Evolutionary conservation across 2,888 invertebrate genomes (phyloP), one percentile per base, ranked within the genome.

Genomic region (Eurytoma californica): DNA sequence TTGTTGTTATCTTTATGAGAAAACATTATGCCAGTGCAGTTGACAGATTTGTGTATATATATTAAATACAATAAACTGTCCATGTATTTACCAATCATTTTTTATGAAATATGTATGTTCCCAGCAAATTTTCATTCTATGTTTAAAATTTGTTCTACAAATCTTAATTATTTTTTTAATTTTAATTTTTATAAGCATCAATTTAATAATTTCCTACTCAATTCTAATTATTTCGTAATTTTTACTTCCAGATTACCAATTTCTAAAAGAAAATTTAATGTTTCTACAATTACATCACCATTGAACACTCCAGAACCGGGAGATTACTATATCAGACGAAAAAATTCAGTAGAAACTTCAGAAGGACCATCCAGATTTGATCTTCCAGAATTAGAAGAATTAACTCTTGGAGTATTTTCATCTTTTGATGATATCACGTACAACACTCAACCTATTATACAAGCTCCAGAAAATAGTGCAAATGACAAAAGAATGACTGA

Each of bases 351-450:
- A 20, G 67, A 75, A 30, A 72, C 58, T 53, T 60, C 28, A n/a
- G 67, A 66, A 0, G 92, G 92, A 79, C 93, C 93, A 28, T 93
- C 93, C 0, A 87, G 93, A 82, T 93, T 93, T 88, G 95, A 95
- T 88, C 92, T 95, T 87, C 95, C 95, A 0, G 95, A 95, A 86
- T 95, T 95, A 68, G 92, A 94, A 30, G 94, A 94, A 83, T 91
- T 92, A 66, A 93, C 93, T 24, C 92, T 93, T 75, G 90, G 93
- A 3, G 93, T 93, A 86, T 93, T 93, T 80, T 92, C 91, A 70
- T 94, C 94, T 16, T 95, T 95, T 86, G 93, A 94, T 83, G 93
- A 93, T 83, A 93, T 95, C 84, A 95, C 95, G 2, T 95, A 95
- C 85, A 93, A 94, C 76, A 94, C 95, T 57, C 93, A 93, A 86